Evolutionary conservation across 2,113 vertebrate genomes (phyloP).

Genomic region (Ammodytes marinus): DNA sequence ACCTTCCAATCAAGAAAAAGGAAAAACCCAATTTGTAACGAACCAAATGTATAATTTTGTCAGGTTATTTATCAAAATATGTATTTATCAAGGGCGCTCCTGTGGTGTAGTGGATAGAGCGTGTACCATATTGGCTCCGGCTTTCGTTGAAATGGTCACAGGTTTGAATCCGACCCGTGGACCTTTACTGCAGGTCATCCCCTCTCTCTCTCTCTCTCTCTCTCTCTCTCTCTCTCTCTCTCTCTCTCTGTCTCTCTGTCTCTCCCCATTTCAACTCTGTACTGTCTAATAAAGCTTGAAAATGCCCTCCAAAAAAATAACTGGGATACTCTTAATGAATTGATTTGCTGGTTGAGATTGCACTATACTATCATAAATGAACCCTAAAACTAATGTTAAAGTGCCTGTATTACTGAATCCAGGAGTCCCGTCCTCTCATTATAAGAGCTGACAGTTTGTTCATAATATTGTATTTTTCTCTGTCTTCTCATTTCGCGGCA

Average conservation of each 20-base stretch:
- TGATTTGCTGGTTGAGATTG: background rate
- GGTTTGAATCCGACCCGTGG: too few relatives aligned
- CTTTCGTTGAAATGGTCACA: too few relatives aligned
- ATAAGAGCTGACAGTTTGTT: background rate
- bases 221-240: too few relatives aligned
- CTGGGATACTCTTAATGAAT: background rate
- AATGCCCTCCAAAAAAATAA: background rate
- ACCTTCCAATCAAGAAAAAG: background rate
- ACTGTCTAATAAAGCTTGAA: too few relatives aligned
- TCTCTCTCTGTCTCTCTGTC: too few relatives aligned
- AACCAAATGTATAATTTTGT: background rate
- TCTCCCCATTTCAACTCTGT: too few relatives aligned
- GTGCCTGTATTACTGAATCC: conserved; percentile 9
- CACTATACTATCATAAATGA: background rate
- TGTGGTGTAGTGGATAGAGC: too few relatives aligned
- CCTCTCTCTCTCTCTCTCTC: too few relatives aligned
- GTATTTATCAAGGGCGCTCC: background rate
- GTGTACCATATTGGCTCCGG: too few relatives aligned
- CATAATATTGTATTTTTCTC: background rate
- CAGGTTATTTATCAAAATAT: background rate
- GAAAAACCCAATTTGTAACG: background rate
- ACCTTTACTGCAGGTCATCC: too few relatives aligned
- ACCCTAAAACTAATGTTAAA: too few relatives aligned
- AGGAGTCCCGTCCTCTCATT: background rate
- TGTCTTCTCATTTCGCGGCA: conserved; percentile 2